A percentile compares a stretch with the other conserved stretches of the same genome.
phyloP scores from a whole-genome alignment of 2,888 invertebrate species.

The Spicauda simplicius region DNA sequence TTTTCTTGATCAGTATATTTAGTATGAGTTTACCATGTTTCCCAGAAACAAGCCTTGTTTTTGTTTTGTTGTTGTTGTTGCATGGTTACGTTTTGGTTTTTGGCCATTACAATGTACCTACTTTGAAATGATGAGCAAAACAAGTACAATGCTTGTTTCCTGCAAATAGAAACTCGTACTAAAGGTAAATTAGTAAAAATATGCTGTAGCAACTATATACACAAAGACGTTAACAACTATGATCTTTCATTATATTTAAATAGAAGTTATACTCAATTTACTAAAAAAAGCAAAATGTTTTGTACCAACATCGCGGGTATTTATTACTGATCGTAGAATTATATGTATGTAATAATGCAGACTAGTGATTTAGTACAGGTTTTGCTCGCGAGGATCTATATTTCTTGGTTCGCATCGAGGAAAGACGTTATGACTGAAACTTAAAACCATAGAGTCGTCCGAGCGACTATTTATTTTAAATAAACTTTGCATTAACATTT shows the following conservation, averaged over 20 bases:
- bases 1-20: no score
- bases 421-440: slow-evolving; percentile 82
- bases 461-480: slow-evolving; percentile 12
- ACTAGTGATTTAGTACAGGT: slow-evolving; percentile 82
- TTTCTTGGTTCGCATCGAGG: slow-evolving; percentile 82
- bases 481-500: neutral
- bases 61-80: no score
- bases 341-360: slow-evolving; percentile 69
- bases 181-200: no score
- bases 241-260: neutral
- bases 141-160: no score
- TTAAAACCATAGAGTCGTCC: slow-evolving; percentile 70
- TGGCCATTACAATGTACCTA: no score
- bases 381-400: slow-evolving; percentile 80
- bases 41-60: no score
- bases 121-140: no score
- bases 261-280: neutral
- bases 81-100: no score
- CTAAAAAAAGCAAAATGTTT: slow-evolving; percentile 16
- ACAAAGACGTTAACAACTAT: no score
- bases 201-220: no score
- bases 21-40: no score
- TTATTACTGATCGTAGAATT: slow-evolving; percentile 41
- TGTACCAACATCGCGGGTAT: slow-evolving; percentile 37
- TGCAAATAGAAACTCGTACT: no score